Percentiles rank a stretch among this genome's conserved stretches.
Evolutionary conservation across 2,797 vertebrate species (phyloP).

Genomic region (Acipenser oxyrinchus): DNA sequence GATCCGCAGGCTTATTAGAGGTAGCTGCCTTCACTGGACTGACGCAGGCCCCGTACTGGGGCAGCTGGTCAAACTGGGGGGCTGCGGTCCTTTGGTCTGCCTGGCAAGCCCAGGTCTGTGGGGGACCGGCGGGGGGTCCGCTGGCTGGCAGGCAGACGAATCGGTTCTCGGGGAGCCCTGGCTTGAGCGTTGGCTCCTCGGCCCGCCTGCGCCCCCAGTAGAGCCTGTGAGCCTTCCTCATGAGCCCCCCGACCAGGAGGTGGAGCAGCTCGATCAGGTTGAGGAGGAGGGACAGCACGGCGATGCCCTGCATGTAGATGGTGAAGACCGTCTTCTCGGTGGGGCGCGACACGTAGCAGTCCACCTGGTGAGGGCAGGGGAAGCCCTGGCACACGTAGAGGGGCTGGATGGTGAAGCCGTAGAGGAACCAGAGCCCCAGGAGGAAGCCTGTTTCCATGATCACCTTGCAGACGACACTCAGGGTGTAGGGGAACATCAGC

Average conservation of each 20-base stretch:
- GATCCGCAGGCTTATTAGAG: conserved; percentile 32
- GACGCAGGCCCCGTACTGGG: conserved; percentile 53
- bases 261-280: conserved; percentile 64
- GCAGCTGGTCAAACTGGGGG: conserved; percentile 32
- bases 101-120: conserved; percentile 31
- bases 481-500: conserved; percentile 54
- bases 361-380: conserved; percentile 67
- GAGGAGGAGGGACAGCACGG: conserved; percentile 58
- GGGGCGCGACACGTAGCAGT: conserved; percentile 71
- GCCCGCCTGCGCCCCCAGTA: conserved; percentile 9
- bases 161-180: conserved; percentile 18
- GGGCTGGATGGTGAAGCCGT: conserved; percentile 58
- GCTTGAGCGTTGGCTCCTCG: not conserved
- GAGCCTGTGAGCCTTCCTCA: conserved; percentile 39
- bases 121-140: conserved; percentile 28
- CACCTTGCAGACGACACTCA: conserved; percentile 60
- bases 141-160: conserved; percentile 21
- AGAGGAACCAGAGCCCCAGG: conserved; percentile 62
- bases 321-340: conserved; percentile 75
- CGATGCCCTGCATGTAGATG: conserved; percentile 62
- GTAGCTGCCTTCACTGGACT: conserved; percentile 28
- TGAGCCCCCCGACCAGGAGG: conserved; percentile 48
- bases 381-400: conserved; percentile 47
- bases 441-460: conserved; percentile 62
- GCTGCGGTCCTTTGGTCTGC: conserved; percentile 13